Evolutionary conservation across 2,797 vertebrate species (phyloP).

Genomic region (Silurus lanzhouensis): DNA sequence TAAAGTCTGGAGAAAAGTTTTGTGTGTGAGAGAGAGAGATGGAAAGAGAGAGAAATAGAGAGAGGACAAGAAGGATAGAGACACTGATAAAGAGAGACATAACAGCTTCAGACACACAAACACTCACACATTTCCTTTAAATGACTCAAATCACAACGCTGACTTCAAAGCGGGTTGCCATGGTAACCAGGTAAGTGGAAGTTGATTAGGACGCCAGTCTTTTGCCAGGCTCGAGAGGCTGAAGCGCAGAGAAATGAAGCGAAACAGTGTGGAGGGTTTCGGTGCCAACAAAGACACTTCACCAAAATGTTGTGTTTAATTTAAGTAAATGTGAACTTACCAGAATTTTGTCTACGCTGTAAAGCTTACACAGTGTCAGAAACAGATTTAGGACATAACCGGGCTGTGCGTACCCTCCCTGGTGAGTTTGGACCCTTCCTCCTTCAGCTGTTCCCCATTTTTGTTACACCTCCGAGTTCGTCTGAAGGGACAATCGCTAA

Average conservation of each 20-base stretch:
- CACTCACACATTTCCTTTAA: constrained; percentile 9
- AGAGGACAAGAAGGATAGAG: too few relatives aligned
- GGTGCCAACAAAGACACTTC: not conserved
- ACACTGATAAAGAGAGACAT: not conserved
- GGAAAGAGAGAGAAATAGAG: too few relatives aligned
- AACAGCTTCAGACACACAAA: not conserved
- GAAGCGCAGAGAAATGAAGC: not conserved
- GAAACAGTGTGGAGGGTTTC: not conserved
- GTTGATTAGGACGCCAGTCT: constrained; percentile 39
- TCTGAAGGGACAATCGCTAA: not conserved
- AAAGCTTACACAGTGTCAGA: not conserved
- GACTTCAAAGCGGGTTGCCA: constrained; percentile 55
- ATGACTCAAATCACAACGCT: constrained; percentile 13
- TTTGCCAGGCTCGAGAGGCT: constrained; percentile 22
- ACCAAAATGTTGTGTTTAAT: not conserved
- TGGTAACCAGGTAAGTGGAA: constrained; percentile 65
- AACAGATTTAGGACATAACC: not conserved
- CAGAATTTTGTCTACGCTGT: too few relatives aligned
- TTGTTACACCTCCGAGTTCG: not conserved
- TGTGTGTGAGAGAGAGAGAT: not conserved
- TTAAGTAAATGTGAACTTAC: too few relatives aligned
- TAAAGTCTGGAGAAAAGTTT: not conserved
- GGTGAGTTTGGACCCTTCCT: not conserved
- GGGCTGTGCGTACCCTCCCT: not conserved
- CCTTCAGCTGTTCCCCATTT: not conserved